Evolutionary conservation across 2,888 invertebrate genomes (phyloP).

Genomic region (Spilosoma lubricipeda): DNA sequence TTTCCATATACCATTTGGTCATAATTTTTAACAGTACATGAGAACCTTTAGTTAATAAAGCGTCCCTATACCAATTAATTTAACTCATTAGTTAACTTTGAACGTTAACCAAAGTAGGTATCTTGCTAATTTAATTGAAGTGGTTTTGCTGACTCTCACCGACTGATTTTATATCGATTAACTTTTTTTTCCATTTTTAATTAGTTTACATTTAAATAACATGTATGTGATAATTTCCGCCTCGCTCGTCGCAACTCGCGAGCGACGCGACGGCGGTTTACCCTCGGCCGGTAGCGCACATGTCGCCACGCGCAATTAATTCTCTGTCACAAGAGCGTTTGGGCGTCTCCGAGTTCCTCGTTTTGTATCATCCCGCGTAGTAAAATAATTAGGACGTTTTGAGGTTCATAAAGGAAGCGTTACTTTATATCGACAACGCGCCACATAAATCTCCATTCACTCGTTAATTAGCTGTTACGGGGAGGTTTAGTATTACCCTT

Average conservation of each 20-base stretch:
- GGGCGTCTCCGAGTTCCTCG: conserved; percentile 82
- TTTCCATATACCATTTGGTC: conserved; percentile 54
- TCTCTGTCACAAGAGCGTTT: conserved; percentile 86
- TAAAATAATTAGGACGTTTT: conserved; percentile 86
- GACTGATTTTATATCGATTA: not conserved
- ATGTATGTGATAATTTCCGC: conserved; percentile 44
- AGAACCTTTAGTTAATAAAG: conserved; percentile 54
- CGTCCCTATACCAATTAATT: conserved; percentile 51
- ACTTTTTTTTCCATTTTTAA: not conserved
- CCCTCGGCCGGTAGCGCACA: conserved; percentile 63
- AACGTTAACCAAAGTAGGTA: conserved; percentile 29
- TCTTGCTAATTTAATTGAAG: not conserved
- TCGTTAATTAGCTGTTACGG: conserved; percentile 78
- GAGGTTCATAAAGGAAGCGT: conserved; percentile 85
- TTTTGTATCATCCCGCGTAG: conserved; percentile 80
- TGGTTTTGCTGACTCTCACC: not conserved
- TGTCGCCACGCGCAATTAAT: conserved; percentile 86
- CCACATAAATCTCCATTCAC: conserved; percentile 84
- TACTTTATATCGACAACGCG: conserved; percentile 86
- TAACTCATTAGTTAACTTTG: conserved; percentile 50
- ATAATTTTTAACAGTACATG: conserved; percentile 50
- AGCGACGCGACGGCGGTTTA: conserved; percentile 34
- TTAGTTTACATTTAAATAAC: conserved; percentile 28
- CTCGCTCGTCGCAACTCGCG: conserved; percentile 48
- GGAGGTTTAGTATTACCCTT: conserved; percentile 59